Percentiles rank a stretch among this genome's conserved stretches.
These are phyloP conservation scores for Morinoia aosen DNA, from an alignment of 2,888 invertebrate species.

Conservation along the genomic window DNA sequence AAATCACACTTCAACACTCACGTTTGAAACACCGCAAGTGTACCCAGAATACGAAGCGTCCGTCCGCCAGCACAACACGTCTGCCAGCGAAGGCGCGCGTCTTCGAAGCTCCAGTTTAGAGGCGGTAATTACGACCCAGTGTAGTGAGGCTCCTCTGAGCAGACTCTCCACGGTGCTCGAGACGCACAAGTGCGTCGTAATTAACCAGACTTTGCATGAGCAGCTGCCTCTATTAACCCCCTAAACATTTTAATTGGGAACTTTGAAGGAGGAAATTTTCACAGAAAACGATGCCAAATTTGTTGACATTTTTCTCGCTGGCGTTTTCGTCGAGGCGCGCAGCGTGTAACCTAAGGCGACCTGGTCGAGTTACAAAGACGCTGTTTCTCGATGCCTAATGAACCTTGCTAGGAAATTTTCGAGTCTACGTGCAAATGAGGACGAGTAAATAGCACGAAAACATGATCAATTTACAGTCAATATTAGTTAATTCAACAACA, in stretches of 20 bases:
- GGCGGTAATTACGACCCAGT: neutral
- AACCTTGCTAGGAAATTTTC: neutral
- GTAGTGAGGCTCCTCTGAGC: neutral
- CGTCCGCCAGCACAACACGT: no score
- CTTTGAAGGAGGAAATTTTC: slow-evolving; percentile 31
- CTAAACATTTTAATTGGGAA: slow-evolving; percentile 38
- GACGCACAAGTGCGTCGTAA: neutral
- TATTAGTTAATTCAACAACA: neutral
- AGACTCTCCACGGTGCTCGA: slow-evolving; percentile 5
- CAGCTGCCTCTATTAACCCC: slow-evolving; percentile 26
- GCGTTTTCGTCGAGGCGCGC: neutral
- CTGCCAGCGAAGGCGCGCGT: neutral
- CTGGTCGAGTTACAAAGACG: neutral
- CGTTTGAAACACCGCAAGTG: neutral
- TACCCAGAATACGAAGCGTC: neutral
- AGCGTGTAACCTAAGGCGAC: neutral
- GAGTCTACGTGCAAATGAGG: neutral
- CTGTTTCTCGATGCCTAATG: slow-evolving; percentile 10
- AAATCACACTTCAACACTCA: neutral
- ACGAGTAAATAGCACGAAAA: neutral
- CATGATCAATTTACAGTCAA: slow-evolving; percentile 8
- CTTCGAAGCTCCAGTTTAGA: neutral
- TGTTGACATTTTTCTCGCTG: slow-evolving; percentile 9
- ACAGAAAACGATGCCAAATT: slow-evolving; percentile 18
- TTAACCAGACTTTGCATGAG: slow-evolving; percentile 28